Base-by-base conservation (phyloP, 2,113 vertebrate genomes). In the Coptodon bakossiorum region DNA sequence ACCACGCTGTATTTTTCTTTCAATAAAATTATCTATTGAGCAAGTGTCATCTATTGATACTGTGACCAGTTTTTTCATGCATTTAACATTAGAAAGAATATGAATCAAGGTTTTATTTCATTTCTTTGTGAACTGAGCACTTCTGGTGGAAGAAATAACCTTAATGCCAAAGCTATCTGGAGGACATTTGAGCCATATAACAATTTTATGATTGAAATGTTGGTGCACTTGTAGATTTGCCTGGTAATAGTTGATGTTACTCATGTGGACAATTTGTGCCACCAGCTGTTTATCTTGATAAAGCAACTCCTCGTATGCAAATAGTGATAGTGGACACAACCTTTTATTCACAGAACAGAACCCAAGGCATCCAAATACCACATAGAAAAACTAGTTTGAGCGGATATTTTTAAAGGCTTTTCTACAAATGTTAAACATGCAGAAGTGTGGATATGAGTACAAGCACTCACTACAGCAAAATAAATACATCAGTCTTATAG, bases 271-370 rank as follows among this genome's bases (percentile, higher is more conserved):
- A 50, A 13, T 78, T 50, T 50, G 71, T 50, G 43, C 73, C 17
- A 52, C 45, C 17, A 52, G 45, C 73, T 78, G 45, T 52, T 78
- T 52, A 13, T 34, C 17, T 50, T 76, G 71, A 50, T 50, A 29
- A 50, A 31, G 24, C 43, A 50, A 50, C 71, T 48, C 24, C 16
- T 78, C 16, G 0, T 78, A 50, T 78, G 43, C 24, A 50, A 31
- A 50, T 50, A 78, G 27, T 29, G 14, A 78, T 78, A 78, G 16
- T 12, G 43, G 71, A 5, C 24, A 31, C 16, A 78, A 29, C 43
- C 71, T 78, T 78, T 31, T 78, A 31, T 78, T 66, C 61, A 66
- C 61, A 38, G 61, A 66, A 66, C 61, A 38, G 61, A 66, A n/a
- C 61, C 61, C 43, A 50, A 78, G 27, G 24, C 45, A 78, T 50